Base-by-base conservation (phyloP, 2,797 vertebrate species). In the Otolemur crassicaudatus region DNA sequence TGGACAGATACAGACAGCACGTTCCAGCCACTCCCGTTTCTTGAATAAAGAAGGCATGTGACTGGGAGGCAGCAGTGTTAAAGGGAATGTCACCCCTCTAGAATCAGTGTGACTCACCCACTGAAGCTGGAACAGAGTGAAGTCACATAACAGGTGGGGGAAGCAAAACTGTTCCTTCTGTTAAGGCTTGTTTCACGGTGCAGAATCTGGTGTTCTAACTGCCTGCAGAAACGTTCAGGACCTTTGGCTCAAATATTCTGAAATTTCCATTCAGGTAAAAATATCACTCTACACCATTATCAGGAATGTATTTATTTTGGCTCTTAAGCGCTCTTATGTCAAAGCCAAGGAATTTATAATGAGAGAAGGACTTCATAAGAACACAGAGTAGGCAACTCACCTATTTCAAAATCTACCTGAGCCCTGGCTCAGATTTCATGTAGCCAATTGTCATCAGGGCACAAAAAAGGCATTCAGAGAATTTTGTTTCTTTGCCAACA, bases 271-370 rank as follows among this genome's bases (percentile, higher is more conserved):
- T 92, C 72, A 84, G 56, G 60, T 96, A 87, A 79, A 43, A 93
- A 97, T 83, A 5, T 4, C 63, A n/a, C 69, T 93, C 63, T 75
- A 27, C 23, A 49, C 97, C 89, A 87, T 97, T 97, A 97, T 84
- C 90, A 97, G 94, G 95, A 98, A 94, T 49, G 77, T 97, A 95
- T 98, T 98, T 98, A 65, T 97, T 97, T 97, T 98, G 96, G 79
- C 85, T 96, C 31, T 56, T 40, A 69, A 53, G 61, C 97, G 63
- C 67, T 97, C 86, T 96, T 94, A 97, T 97, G 82, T 97, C 96
- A 96, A 88, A 98, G 89, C 77, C 96, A 95, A 98, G 82, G 95
- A 46, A 96, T 96, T 3, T 60, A 83, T 76, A 91, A 75, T 14
- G 75, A 97, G 85, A 96, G 40, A 73, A 90, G 25, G 31, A 84